Evolutionary conservation across 2,797 vertebrate genomes (phyloP), one percentile per base, ranked within the genome.

Genomic region (Crenichthys baileyi): DNA sequence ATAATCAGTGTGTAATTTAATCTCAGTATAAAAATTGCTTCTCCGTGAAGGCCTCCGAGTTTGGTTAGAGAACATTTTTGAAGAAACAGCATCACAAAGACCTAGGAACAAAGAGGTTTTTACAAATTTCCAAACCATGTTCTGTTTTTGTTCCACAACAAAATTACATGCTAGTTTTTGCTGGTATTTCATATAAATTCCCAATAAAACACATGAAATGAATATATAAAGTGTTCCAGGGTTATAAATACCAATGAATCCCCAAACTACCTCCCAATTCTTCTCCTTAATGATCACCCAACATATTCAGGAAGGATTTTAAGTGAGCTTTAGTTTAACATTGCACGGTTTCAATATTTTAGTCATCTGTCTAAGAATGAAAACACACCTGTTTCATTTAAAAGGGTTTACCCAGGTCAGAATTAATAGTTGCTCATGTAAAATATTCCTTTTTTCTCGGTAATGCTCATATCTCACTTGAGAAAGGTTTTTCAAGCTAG

Each of bases 401-500:
- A 76, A 73, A 18, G 26, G 36, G 4, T 29, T 60, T 60, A 73
- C 24, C 31, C 51, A 67, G n/a, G 72, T 75, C 68, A 86, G 46
- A 63, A 67, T 86, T 53, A 18, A 56, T 71, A 39, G 46, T 77
- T 31, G 15, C 58, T 26, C 56, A 70, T 12, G 39, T 70, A 31
- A 41, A 15, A 26, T 11, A 74, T 53, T 36, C 18, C 46, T 39
- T 22, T 70, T 15, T 74, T 78, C 68, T 79, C 5, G 26, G 50
- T 44, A 20, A 22, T 76, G 74, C 11, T 65, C 60, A 41, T 70
- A 79, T 80, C 53, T 75, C 48, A 78, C 39, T 70, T 74, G 31
- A 87, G 77, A 68, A 9, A 60, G 44, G 0, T 55, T 85, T 86
- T 75, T 79, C 73, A 26, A 72, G 24, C 16, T 51, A 78, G 68